These are phyloP conservation scores for Lanius collurio DNA, from an alignment of 2,113 vertebrate genomes.

Conservation along the genomic window DNA sequence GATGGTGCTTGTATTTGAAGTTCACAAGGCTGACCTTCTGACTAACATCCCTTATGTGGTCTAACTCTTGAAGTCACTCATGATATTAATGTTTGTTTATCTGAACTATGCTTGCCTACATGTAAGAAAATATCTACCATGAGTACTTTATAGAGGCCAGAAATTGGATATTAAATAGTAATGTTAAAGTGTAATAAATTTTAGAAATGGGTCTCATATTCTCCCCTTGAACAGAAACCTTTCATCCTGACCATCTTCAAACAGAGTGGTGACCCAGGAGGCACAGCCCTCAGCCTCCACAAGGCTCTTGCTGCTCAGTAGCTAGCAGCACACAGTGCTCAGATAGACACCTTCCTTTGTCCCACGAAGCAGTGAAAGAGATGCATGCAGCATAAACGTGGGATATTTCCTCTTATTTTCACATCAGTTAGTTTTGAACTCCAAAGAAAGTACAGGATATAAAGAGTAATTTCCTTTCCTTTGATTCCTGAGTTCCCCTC, in stretches of 20 bases:
- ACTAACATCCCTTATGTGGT: not conserved
- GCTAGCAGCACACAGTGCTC: not conserved
- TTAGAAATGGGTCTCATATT: not conserved
- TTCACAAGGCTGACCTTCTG: not conserved
- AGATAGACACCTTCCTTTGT: not conserved
- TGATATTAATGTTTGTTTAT: not conserved
- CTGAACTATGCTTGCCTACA: not conserved
- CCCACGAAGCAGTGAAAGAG: not conserved
- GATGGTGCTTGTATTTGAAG: not conserved
- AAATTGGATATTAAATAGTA: not conserved
- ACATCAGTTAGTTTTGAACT: conserved; percentile 9
- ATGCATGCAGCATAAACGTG: not conserved
- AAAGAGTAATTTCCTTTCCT: conserved; percentile 35
- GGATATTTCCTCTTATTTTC: conserved; percentile 23
- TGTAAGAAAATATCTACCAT: not conserved
- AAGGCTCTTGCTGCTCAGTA: not conserved
- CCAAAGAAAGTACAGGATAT: conserved; percentile 34
- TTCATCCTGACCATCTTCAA: not conserved
- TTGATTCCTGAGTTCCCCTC: conserved; percentile 31
- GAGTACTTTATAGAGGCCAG: not conserved
- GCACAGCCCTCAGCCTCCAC: not conserved
- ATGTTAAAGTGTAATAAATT: not conserved
- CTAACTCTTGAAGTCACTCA: not conserved
- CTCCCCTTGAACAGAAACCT: not conserved
- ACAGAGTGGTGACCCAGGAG: not conserved